Percentiles rank a stretch among this genome's conserved stretches.
Conservation (phyloP, 2,888 invertebrate genomes). For the Dynastes hyllus region DNA sequence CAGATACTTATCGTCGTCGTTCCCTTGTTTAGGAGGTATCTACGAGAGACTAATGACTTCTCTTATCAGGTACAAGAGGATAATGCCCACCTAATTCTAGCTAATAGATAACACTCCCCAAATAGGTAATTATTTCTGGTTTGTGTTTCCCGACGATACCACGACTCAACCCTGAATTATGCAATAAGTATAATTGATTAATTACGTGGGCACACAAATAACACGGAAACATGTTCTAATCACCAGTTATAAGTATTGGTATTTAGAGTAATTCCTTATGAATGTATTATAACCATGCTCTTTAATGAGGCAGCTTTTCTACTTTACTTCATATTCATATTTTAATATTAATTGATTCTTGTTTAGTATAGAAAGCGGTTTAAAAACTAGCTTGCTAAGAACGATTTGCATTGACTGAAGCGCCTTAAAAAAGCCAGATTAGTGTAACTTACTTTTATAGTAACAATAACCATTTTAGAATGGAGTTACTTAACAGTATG, state of each 20-base stretch:
- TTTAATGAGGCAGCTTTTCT: too few species aligned
- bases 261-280: too few species aligned
- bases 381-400: too few species aligned
- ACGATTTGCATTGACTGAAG: too few species aligned
- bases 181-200: constrained; percentile 48
- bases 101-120: constrained; percentile 48
- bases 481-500: too few species aligned
- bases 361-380: too few species aligned
- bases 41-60: constrained; percentile 49
- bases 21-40: constrained; percentile 44
- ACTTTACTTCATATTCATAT: too few species aligned
- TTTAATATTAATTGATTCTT: too few species aligned
- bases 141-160: constrained; percentile 28
- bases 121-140: constrained; percentile 46
- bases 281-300: too few species aligned
- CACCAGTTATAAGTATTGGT: background rate
- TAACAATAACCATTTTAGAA: too few species aligned
- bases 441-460: too few species aligned
- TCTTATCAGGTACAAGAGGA: constrained; percentile 49
- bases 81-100: constrained; percentile 50
- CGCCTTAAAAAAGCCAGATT: too few species aligned
- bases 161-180: constrained; percentile 28
- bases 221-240: background rate
- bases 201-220: constrained; percentile 20
- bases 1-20: constrained; percentile 41